phyloP scores from a whole-genome alignment of 2,113 vertebrate genomes.

The Pterophyllum scalare region DNA sequence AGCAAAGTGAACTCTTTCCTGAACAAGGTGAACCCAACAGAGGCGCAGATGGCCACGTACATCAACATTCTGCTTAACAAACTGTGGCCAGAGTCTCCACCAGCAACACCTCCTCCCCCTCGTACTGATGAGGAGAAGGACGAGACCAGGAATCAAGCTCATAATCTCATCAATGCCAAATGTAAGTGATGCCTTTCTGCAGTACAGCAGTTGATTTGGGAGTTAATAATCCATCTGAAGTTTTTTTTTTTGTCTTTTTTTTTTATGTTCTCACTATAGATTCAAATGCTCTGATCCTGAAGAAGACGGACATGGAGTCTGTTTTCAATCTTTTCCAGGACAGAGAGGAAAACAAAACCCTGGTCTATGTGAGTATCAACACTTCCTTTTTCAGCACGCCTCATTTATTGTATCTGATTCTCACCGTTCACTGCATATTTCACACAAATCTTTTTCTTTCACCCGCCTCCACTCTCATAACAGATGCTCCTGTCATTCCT shows the following conservation, averaged over 20 bases:
- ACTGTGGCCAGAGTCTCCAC: slow-evolving; percentile 68
- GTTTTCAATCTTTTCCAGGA: slow-evolving; percentile 81
- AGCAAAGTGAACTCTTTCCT: slow-evolving; percentile 81
- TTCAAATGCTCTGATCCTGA: slow-evolving; percentile 73
- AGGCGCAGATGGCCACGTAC: slow-evolving; percentile 69
- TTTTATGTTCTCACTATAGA: slow-evolving; percentile 57
- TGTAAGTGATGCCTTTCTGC: slow-evolving; percentile 51
- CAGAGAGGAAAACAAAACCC: slow-evolving; percentile 76
- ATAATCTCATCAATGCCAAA: slow-evolving; percentile 73
- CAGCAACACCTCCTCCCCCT: slow-evolving; percentile 3
- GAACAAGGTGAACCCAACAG: slow-evolving; percentile 73
- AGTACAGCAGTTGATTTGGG: neutral
- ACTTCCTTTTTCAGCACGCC: neutral
- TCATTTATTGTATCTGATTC: neutral
- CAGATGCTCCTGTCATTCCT: slow-evolving; percentile 79
- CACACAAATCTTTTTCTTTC: neutral
- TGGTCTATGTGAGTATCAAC: slow-evolving; percentile 78
- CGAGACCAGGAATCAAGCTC: slow-evolving; percentile 69
- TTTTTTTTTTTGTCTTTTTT: no score
- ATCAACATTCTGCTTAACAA: slow-evolving; percentile 70
- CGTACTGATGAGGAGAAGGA: slow-evolving; percentile 71
- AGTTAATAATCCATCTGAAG: neutral
- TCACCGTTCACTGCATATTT: neutral
- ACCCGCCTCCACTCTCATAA: neutral
- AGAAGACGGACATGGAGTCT: slow-evolving; percentile 74